These are phyloP conservation scores for Chroicocephalus ridibundus DNA, from an alignment of 2,113 vertebrate genomes.

Conservation along the genomic window DNA sequence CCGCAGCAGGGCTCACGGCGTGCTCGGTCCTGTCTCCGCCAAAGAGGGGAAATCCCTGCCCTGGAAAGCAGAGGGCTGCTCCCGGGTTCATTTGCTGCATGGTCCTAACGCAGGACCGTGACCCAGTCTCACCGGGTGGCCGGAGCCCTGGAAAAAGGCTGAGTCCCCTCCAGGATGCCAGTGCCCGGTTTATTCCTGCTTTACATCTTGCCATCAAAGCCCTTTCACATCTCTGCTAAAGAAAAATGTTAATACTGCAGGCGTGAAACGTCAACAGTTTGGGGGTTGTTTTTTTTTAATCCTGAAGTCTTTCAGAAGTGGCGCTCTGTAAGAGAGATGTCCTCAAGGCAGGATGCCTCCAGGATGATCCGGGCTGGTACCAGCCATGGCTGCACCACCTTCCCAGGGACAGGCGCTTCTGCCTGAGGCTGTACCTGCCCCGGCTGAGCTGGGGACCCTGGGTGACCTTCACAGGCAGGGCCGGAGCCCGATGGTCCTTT, in stretches of 20 bases:
- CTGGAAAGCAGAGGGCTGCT: not conserved
- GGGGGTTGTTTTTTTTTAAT: not conserved
- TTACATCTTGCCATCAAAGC: not conserved
- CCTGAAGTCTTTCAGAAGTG: not conserved
- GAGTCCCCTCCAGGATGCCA: not conserved
- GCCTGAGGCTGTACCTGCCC: not conserved
- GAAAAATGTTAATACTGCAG: not conserved
- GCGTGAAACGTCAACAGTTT: fast-evolving
- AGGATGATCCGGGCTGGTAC: not conserved
- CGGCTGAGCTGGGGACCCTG: not conserved
- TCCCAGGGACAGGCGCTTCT: not conserved
- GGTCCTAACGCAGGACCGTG: not conserved
- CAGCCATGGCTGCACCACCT: not conserved
- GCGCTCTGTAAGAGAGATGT: not conserved
- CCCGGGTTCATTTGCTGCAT: fast-evolving
- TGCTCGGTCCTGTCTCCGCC: not conserved
- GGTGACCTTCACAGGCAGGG: not conserved
- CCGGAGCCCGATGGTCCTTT: not conserved
- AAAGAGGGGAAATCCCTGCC: not conserved
- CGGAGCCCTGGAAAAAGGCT: not conserved
- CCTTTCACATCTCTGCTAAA: not conserved
- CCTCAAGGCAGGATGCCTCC: not conserved
- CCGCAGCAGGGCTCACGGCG: not conserved
- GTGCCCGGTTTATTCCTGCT: not conserved
- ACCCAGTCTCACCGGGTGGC: fast-evolving